Evolutionary conservation across 2,113 vertebrate genomes (phyloP), one percentile per base, ranked within the genome.

Genomic region (Actenoides lindsayi): DNA sequence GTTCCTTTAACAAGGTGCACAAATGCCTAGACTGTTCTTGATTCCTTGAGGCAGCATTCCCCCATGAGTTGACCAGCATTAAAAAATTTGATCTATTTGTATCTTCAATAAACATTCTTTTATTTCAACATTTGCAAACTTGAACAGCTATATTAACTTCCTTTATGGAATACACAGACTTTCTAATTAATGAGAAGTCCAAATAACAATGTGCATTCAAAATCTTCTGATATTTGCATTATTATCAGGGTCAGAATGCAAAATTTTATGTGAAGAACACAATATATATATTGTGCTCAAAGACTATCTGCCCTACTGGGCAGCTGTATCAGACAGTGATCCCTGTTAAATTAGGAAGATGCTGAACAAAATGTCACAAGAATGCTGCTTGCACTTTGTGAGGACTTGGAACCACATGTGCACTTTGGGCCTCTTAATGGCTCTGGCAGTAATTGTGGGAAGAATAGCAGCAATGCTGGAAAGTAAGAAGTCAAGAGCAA

Each of bases 401-500:
- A 94, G 51, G 81, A 93, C 87, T 95, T 97, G 95, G 96, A 96
- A 73, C 20, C 25, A 69, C 39, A 60, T 2, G 0, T 59, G 87
- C 27, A 53, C 73, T 89, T 71, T 88, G 33, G 25, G 39, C 83
- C 67, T 80, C 28, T 51, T 83, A 79, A 63, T 46, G 83, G 50
- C 51, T 80, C 78, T 93, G 78, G 77, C 91, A 93, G 80, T 4
- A 86, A 56, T 30, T 96, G 85, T 93, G 80, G 80, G 88, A 96
- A 91, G 63, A 87, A 39, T 0, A 91, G 41, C 83, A 89, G 65
- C 1, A 5, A 35, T 80, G 41, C 56, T 3, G 3, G 87, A 80
- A 81, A 83, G 16, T 31, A 79, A 63, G n/a, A 48, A 65, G 39
- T 81, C 69, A 75, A 78, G 62, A 54, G 46, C 63, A 76, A 87